Base-by-base conservation (phyloP, 2,888 invertebrate species). In the Philereme transversata region DNA sequence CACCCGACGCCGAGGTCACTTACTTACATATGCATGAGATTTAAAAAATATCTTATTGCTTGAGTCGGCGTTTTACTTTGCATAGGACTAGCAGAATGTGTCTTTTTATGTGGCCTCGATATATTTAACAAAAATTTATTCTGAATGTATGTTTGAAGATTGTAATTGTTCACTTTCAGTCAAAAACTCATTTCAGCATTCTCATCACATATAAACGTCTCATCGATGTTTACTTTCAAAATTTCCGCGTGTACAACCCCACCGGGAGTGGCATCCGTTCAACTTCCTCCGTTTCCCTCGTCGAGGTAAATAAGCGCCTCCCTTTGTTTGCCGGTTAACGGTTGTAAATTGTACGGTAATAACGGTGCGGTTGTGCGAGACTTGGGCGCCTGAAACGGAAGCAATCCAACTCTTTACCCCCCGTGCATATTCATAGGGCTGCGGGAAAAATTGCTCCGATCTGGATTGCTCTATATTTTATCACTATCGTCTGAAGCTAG, bases 311-410 rank as follows among this genome's bases (percentile, higher is more conserved):
- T 82, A 83, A 77, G 72, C 76, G 74, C 68, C 76, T 75, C 76
- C 80, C 81, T 82, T 85, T 83, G 84, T 84, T 82, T 82, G 79
- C 75, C 73, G 77, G 81, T 79, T 81, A 78, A 78, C 78, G 78
- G 81, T 76, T 82, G 84, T 83, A 83, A 84, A 87, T 87, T 81
- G 82, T 78, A 79, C 73, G 80, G 81, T 78, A 85, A 84, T 85
- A 83, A 82, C 78, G 76, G 73, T 74, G 77, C 71, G 73, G 77
- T 69, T 65, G 74, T 70, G 69, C 70, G 68, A 68, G 70, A 68
- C 70, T 64, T 63, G 68, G 65, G 68, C 65, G 70, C 76, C 75
- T 74, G 69, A 71, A 73, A 73, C 75, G 79, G 77, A 81, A 78
- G 77, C 77, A 79, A 79, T 78, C 75, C 75, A 75, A 78, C 75